phyloP scores from a whole-genome alignment of 2,888 invertebrate genomes.

The Chalcosyrphus nemorum region DNA sequence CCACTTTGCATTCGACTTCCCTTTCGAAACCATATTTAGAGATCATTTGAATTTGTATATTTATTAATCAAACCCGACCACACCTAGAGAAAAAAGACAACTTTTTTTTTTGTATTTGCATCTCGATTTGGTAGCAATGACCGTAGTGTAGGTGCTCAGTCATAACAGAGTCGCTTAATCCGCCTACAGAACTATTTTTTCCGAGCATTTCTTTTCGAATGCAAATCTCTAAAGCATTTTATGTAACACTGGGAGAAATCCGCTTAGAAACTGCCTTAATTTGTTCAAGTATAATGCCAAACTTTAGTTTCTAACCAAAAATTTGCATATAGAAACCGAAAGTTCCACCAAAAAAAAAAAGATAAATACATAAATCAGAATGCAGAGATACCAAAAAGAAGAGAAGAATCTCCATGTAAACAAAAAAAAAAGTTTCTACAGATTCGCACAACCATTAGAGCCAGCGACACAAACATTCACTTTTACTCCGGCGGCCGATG shows the following conservation, averaged over 20 bases:
- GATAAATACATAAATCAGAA: neutral
- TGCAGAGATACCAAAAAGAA: slow-evolving; percentile 3
- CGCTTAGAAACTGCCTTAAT: slow-evolving; percentile 45
- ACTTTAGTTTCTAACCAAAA: slow-evolving; percentile 16
- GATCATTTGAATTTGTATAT: neutral
- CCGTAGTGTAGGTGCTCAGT: slow-evolving; percentile 7
- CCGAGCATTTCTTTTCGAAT: slow-evolving; percentile 39
- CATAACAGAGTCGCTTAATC: neutral
- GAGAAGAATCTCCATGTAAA: slow-evolving; percentile 10
- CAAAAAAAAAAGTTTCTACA: slow-evolving; percentile 43
- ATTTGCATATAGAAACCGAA: slow-evolving; percentile 67
- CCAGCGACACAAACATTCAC: slow-evolving; percentile 49
- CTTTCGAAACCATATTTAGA: neutral
- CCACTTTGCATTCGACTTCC: neutral
- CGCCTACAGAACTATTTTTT: slow-evolving; percentile 12
- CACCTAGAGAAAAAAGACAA: neutral
- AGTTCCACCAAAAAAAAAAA: slow-evolving; percentile 38
- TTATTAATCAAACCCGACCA: neutral
- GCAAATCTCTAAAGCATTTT: slow-evolving; percentile 34
- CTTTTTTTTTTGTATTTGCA: neutral
- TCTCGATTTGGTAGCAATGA: slow-evolving; percentile 9
- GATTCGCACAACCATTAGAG: slow-evolving; percentile 42
- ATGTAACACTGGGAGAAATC: slow-evolving; percentile 56
- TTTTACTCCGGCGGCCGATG: slow-evolving; percentile 41
- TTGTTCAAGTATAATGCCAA: neutral